A percentile compares a stretch with the other conserved stretches of the same genome.
phyloP scores from a whole-genome alignment of 2,888 invertebrate genomes.

The Sminthurides aquaticus region DNA sequence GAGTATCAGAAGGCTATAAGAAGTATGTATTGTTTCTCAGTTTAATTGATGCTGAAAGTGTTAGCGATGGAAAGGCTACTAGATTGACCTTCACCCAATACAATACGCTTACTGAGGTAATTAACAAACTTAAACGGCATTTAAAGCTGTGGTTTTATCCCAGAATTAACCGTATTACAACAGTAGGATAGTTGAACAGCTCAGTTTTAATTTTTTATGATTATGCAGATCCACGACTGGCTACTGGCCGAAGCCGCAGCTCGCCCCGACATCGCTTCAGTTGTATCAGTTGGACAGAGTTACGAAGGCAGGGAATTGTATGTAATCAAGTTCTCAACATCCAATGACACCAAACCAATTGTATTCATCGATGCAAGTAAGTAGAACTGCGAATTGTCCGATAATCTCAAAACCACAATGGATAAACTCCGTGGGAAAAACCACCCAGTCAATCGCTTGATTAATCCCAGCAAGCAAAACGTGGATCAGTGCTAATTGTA shows the following conservation, averaged over 20 bases:
- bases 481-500: too few relatives aligned
- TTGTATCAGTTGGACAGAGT: constrained; percentile 53
- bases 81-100: constrained; percentile 30
- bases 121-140: background rate
- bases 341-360: constrained; percentile 44
- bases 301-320: constrained; percentile 51
- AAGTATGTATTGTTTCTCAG: background rate
- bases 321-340: constrained; percentile 32
- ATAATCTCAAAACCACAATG: too few relatives aligned
- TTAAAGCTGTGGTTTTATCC: too few relatives aligned
- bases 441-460: too few relatives aligned
- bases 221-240: constrained; percentile 57
- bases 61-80: background rate
- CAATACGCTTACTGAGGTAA: constrained; percentile 27
- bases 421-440: too few relatives aligned
- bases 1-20: too few relatives aligned
- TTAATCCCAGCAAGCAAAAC: too few relatives aligned
- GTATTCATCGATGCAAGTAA: constrained; percentile 48
- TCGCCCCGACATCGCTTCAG: constrained; percentile 52
- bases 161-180: too few relatives aligned
- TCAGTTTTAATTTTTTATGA: too few relatives aligned
- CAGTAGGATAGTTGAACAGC: too few relatives aligned
- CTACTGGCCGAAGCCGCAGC: constrained; percentile 50
- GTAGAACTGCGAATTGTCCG: too few relatives aligned
- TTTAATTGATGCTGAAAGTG: constrained; percentile 6